Conservation (phyloP, 2,113 vertebrate species). For the Equus przewalskii region DNA sequence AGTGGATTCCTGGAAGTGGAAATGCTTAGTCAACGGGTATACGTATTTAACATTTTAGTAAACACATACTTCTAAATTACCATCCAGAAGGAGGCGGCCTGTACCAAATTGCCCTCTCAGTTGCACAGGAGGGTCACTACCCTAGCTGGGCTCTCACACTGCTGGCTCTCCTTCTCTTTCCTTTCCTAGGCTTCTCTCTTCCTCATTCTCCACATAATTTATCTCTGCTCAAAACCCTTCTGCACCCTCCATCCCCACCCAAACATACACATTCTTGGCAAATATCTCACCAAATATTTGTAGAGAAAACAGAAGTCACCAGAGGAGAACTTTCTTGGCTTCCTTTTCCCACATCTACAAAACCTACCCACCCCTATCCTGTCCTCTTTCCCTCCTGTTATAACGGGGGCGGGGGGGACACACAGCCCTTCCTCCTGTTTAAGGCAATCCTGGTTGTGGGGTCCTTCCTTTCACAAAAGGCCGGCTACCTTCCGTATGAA, state of each 20-base stretch:
- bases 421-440: not conserved
- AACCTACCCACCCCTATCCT: not conserved
- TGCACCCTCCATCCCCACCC: not conserved
- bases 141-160: not conserved
- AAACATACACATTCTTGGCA: not conserved
- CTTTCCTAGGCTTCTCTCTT: not conserved
- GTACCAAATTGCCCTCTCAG: not conserved
- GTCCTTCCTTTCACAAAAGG: not conserved
- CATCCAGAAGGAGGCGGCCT: not conserved
- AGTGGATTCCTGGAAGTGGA: not conserved
- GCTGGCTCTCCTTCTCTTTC: not conserved
- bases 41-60: slow-evolving; percentile 33
- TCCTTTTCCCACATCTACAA: not conserved
- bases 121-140: not conserved
- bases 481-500: not conserved
- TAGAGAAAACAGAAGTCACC: not conserved
- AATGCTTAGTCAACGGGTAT: not conserved
- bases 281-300: not conserved
- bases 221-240: not conserved
- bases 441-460: not conserved
- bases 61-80: not conserved
- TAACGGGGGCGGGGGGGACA: accelerated
- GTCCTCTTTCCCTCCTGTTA: not conserved
- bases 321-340: not conserved
- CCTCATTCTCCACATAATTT: not conserved